Percentiles rank a stretch among this genome's conserved stretches.
Evolutionary conservation across 2,113 vertebrate species (phyloP).

Genomic region (Neomonachus schauinslandi): DNA sequence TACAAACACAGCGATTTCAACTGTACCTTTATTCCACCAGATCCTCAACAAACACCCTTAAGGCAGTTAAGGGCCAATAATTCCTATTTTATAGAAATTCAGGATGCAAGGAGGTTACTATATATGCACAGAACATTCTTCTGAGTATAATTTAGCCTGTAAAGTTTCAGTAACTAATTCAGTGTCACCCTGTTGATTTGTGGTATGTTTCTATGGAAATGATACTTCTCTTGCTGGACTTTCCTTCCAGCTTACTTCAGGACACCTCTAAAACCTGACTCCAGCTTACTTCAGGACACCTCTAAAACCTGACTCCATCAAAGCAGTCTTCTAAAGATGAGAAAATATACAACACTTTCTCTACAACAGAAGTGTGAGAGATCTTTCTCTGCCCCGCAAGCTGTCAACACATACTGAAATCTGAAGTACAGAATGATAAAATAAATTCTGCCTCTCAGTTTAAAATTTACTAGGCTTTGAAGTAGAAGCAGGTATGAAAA

Average conservation of each 20-base stretch:
- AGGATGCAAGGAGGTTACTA: constrained; percentile 25
- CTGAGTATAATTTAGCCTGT: constrained; percentile 37
- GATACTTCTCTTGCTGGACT: constrained; percentile 24
- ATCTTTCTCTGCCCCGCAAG: background rate
- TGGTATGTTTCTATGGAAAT: background rate
- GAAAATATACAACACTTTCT: background rate
- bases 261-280: background rate
- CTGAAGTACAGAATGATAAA: constrained; percentile 18
- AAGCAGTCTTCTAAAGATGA: background rate
- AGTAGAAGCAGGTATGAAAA: background rate
- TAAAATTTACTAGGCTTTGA: background rate
- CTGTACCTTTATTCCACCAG: constrained; percentile 12
- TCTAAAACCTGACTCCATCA: background rate
- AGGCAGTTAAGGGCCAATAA: background rate
- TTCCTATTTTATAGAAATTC: constrained; percentile 43
- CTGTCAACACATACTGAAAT: background rate
- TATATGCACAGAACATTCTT: constrained; percentile 8
- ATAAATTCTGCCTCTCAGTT: background rate
- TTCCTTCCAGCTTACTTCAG: constrained; percentile 25
- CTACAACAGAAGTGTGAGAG: background rate
- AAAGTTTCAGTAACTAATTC: constrained; percentile 44
- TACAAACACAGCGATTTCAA: constrained; percentile 53
- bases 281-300: background rate
- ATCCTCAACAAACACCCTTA: constrained; percentile 27
- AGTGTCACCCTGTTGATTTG: background rate